Percentiles rank a stretch among this genome's conserved stretches.
Evolutionary conservation across 1,140 invertebrate genomes (phyloP).

Genomic region (Dendroctonus ponderosae): DNA sequence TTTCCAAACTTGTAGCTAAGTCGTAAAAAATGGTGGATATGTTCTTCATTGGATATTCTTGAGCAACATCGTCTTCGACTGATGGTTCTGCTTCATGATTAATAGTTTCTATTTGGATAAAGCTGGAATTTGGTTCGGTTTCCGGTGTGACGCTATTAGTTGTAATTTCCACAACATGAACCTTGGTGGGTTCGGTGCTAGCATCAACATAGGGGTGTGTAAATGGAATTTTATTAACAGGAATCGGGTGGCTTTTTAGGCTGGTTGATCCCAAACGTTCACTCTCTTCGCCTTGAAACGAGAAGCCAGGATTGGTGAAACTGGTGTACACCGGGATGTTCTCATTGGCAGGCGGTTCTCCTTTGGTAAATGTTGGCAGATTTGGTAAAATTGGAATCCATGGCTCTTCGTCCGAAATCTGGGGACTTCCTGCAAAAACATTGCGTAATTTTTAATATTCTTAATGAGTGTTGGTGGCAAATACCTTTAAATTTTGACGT

Average conservation of each 20-base stretch:
- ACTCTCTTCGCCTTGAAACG: constrained; percentile 53
- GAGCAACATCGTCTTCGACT: constrained; percentile 16
- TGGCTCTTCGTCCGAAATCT: constrained; percentile 27
- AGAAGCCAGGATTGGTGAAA: constrained; percentile 63
- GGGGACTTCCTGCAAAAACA: constrained; percentile 20
- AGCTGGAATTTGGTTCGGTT: constrained; percentile 11
- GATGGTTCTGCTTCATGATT: constrained; percentile 39
- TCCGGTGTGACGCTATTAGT: too few species aligned
- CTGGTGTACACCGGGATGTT: constrained; percentile 58
- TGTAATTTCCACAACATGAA: neutral
- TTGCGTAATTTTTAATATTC: too few species aligned
- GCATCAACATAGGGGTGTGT: constrained; percentile 51
- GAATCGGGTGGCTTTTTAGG: constrained; percentile 62
- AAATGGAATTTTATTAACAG: constrained; percentile 63
- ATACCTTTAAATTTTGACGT: constrained; percentile 17
- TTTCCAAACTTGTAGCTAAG: constrained; percentile 48
- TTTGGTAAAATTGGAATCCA: constrained; percentile 57
- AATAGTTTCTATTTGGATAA: constrained; percentile 41
- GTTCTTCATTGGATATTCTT: constrained; percentile 35
- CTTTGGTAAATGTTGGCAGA: constrained; percentile 11
- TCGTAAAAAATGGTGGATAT: constrained; percentile 42
- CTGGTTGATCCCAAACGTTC: constrained; percentile 56
- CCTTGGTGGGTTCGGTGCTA: constrained; percentile 37
- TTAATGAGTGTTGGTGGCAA: too few species aligned
- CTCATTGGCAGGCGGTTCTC: neutral